Percentiles rank a stretch among this genome's conserved stretches.
Conservation (phyloP, 2,888 invertebrate species). For the Mesochorus sp. region DNA sequence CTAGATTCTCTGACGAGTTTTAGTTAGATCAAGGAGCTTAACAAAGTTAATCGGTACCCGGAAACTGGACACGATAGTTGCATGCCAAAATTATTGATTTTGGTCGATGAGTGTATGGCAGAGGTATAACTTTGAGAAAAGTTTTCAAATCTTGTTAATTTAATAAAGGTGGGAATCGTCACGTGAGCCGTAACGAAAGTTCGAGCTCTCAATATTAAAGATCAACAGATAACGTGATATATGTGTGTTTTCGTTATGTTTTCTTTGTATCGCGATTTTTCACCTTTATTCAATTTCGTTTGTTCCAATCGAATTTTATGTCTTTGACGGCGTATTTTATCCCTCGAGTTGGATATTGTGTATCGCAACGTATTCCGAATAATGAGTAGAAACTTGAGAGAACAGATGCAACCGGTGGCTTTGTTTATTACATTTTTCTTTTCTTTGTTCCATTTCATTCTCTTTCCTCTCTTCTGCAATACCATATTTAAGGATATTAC, state of each 20-base stretch:
- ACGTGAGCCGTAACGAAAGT: background rate
- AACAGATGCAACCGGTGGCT: no score
- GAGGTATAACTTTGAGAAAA: background rate
- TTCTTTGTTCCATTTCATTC: no score
- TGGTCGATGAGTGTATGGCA: conserved; percentile 2
- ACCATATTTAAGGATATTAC: background rate
- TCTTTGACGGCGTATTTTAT: background rate
- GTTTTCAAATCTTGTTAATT: conserved; percentile 24
- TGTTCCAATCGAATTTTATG: no score
- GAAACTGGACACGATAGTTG: background rate
- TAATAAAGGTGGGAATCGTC: conserved; percentile 31
- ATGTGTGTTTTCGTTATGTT: background rate
- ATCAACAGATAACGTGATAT: background rate
- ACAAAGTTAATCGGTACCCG: background rate
- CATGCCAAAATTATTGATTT: conserved; percentile 20
- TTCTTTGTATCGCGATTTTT: background rate
- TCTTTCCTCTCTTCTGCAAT: background rate
- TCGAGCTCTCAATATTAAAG: background rate
- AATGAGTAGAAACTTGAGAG: no score
- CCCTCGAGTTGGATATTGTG: background rate
- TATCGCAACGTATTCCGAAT: background rate
- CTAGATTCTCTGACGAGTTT: background rate
- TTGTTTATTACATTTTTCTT: background rate
- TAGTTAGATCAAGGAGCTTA: background rate
- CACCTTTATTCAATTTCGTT: background rate